Base-by-base conservation (phyloP, 1,140 invertebrate genomes). In the Drosophila azteca region DNA sequence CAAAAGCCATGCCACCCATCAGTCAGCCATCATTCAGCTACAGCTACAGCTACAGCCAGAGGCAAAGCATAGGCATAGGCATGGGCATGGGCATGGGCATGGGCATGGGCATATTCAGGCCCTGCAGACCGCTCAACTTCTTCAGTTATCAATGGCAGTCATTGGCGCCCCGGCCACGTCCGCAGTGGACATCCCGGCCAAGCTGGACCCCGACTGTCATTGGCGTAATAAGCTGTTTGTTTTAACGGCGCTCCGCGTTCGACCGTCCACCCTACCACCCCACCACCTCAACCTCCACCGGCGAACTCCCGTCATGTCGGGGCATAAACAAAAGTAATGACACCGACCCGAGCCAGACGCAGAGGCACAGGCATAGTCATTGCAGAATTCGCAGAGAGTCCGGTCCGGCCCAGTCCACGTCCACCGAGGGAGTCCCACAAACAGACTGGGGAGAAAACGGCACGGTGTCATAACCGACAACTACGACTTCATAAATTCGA, bases 221-320 rank as follows among this genome's bases (percentile, higher is more conserved):
- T 89, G 84, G 78, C 71, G 59, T 79, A 87, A 90, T 90, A 90
- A 90, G 77, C 81, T 82, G 85, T 90, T 90, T 90, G 79, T 73
- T 84, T 90, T 90, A 90, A 90, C 81, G 89, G 82, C 81, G 51
- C 68, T 79, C 54, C 58, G 54, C 55, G 50, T 52, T 63, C 43
- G 74, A 44, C 69, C n/a, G 41, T 64, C 64, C 39, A 48, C 9
- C 9, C 55, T 11, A 39, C 11, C 31, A 3, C 31, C 8, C 0
- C 48, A 9, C 55, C 35, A 39, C 11, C 31, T 35, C 8, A 8
- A 3, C 48, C 64, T 70, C 65, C 65, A 69, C 65, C 45, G 73
- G 45, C 57, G 60, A 9, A 50, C 61, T 39, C 45, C 15, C 22
- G 49, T 20, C 60, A 63, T 65, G 64, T 62, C 54, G 29, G 39